Base-by-base conservation (phyloP, 2,113 vertebrate species). In the Protomyctophum bolini region DNA sequence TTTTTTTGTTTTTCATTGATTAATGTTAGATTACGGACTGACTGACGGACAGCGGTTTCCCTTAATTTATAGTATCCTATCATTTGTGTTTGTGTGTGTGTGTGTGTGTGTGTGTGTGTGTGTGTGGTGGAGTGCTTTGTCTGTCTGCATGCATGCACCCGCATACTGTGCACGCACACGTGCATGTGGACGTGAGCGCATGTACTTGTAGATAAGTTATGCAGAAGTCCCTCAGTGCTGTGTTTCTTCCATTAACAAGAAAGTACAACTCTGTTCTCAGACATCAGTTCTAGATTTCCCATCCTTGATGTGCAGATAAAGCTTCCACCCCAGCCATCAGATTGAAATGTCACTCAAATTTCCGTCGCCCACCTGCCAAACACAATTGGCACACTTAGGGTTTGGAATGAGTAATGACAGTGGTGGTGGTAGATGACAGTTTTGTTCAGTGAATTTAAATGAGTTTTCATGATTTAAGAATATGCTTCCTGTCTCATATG, bases 381-480 rank as follows among this genome's bases (percentile, higher is more conserved):
- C 52, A 64, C 70, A 90, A 86, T 82, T 84, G 81, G 70, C 59
- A 65, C 75, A 66, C 81, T 86, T 80, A 66, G 68, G 74, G 75
- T 67, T 75, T 77, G 70, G 75, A 80, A 74, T 55, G 70, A 71
- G 80, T 76, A 78, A 86, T 86, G 83, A 77, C 29, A n/a, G 72
- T 66, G 73, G 72, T 72, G 45, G 75, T 45, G 54, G 73, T 55
- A 65, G 80, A 48, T 64, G 75, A 78, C 82, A 83, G 82, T 85
- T 81, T 76, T 75, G 81, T 76, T 79, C 73, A 83, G 70, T 64
- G 78, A 76, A 72, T 72, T 83, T 83, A 83, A 79, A 86, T 66
- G 72, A 80, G 83, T 86, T 88, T 82, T 76, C 68, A 54, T 80
- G 73, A 79, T 85, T 83, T 82, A 81, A 81, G 88, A 85, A 79